Conservation (phyloP, 2,113 vertebrate genomes). For the Ciconia stormi region DNA sequence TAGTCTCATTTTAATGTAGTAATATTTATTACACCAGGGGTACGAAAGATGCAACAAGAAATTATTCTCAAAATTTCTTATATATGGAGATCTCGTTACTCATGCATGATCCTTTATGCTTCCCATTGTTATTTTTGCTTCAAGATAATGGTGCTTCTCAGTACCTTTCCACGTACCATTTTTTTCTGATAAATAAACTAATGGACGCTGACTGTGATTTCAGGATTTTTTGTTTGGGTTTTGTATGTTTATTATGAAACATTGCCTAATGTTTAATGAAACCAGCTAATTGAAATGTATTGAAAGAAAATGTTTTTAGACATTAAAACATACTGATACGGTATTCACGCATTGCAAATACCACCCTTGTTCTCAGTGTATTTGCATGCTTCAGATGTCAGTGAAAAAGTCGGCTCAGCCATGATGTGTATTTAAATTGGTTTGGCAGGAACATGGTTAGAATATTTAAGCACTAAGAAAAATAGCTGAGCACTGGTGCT, state of each 20-base stretch:
- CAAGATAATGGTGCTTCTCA: neutral
- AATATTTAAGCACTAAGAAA: neutral
- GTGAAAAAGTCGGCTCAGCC: neutral
- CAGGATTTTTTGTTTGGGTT: neutral
- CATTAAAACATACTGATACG: neutral
- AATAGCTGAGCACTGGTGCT: neutral
- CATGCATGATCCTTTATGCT: neutral
- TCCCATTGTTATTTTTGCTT: neutral
- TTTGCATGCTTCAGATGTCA: neutral
- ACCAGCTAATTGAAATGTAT: neutral
- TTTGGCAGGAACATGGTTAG: neutral
- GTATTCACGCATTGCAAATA: neutral
- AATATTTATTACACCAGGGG: neutral
- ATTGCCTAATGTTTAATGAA: neutral
- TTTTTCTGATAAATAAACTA: neutral
- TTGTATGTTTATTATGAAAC: neutral
- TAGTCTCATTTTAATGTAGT: neutral
- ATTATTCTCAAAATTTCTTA: neutral
- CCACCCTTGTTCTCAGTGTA: neutral
- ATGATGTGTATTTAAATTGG: neutral
- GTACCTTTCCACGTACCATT: accelerated
- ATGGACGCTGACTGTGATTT: neutral
- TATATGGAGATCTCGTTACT: neutral
- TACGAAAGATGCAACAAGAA: neutral
- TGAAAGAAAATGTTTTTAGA: neutral